A percentile compares a stretch with the other conserved stretches of the same genome.
Conservation (phyloP, 2,797 vertebrate genomes). For the Vultur gryphus region DNA sequence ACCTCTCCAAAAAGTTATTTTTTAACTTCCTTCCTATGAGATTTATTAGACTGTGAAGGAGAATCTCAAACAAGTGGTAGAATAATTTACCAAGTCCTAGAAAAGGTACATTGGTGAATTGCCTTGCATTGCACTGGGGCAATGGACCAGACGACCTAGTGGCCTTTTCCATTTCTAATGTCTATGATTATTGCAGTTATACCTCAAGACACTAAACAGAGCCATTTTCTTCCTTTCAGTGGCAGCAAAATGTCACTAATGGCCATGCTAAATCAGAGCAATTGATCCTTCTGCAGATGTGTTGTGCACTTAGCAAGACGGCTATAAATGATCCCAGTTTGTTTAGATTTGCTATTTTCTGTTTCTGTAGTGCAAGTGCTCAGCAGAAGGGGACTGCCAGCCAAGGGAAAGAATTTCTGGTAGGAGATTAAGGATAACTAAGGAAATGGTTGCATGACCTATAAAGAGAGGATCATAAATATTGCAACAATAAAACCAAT, state of each 20-base stretch:
- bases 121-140: not conserved
- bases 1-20: not conserved
- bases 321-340: constrained; percentile 23
- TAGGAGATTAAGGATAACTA: constrained; percentile 45
- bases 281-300: constrained; percentile 21
- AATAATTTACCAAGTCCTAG: constrained; percentile 20
- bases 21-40: constrained; percentile 21
- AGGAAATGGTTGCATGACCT: constrained; percentile 53
- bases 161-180: constrained; percentile 33
- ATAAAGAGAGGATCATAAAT: constrained; percentile 57
- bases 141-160: not conserved
- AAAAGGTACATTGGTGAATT: not conserved
- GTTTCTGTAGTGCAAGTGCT: not conserved
- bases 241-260: constrained; percentile 48
- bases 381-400: constrained; percentile 2
- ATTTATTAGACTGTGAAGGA: constrained; percentile 6
- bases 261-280: constrained; percentile 36
- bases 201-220: constrained; percentile 30
- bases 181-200: constrained; percentile 9
- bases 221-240: constrained; percentile 41
- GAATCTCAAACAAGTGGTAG: not conserved
- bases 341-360: constrained; percentile 39
- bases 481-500: constrained; percentile 61
- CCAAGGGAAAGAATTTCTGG: constrained; percentile 27
- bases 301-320: not conserved